phyloP scores from a whole-genome alignment of 1,140 invertebrate genomes.

The Zaprionus capensis region DNA sequence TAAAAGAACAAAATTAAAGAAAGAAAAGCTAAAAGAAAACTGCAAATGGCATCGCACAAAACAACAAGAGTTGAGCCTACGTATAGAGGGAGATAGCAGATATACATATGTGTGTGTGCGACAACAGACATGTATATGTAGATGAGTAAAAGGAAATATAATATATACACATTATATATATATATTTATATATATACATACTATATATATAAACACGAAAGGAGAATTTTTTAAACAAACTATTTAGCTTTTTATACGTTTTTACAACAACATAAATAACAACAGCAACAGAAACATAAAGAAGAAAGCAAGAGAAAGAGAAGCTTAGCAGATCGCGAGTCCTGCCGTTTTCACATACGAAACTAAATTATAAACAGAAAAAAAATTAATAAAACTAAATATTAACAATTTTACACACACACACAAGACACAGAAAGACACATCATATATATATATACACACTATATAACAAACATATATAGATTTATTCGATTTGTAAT shows the following conservation, averaged over 20 bases:
- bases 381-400: conserved; percentile 10
- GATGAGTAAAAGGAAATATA: neutral
- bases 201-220: conserved; percentile 42
- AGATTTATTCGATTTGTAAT: conserved; percentile 64
- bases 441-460: conserved; percentile 39
- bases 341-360: conserved; percentile 73
- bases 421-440: conserved; percentile 39
- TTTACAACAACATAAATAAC: conserved; percentile 55
- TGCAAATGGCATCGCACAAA: conserved; percentile 50
- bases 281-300: conserved; percentile 46
- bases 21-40: conserved; percentile 15
- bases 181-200: conserved; percentile 31
- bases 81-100: conserved; percentile 1
- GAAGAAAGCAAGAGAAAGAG: neutral
- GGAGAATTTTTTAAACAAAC: conserved; percentile 67
- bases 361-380: conserved; percentile 29
- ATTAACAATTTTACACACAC: conserved; percentile 18
- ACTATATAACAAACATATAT: conserved; percentile 39
- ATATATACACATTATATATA: conserved; percentile 7
- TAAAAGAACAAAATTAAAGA: neutral
- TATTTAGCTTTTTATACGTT: conserved; percentile 83
- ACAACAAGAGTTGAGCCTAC: conserved; percentile 36
- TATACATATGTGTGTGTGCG: neutral
- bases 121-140: neutral
- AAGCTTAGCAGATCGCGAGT: conserved; percentile 53